Evolutionary conservation across 2,113 vertebrate species (phyloP).

Genomic region (Furnarius figulus): DNA sequence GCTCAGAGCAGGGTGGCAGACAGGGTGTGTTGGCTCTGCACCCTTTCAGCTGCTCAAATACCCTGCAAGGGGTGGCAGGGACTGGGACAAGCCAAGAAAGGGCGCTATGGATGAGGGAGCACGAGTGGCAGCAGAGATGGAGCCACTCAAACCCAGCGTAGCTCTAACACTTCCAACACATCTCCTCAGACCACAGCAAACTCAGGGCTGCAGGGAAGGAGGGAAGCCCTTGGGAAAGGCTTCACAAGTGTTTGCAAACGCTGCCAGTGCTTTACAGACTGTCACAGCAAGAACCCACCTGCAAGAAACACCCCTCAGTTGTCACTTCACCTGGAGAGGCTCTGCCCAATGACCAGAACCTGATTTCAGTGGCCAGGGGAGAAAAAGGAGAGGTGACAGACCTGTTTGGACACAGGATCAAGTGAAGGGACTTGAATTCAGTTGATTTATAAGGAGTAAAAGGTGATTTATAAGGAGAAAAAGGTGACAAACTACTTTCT

Average conservation of each 20-base stretch:
- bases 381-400: background rate
- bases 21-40: background rate
- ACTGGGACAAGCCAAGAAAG: background rate
- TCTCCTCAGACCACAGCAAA: background rate
- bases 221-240: rapidly evolving
- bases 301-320: rapidly evolving
- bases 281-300: background rate
- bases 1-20: background rate
- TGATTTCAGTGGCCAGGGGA: background rate
- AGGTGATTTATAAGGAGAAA: background rate
- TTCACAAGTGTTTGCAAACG: background rate
- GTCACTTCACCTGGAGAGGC: background rate
- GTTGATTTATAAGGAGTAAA: background rate
- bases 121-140: rapidly evolving
- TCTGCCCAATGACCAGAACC: background rate
- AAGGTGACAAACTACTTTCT: background rate
- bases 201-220: background rate
- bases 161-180: background rate
- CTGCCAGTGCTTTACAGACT: background rate
- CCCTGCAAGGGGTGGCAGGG: background rate
- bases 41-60: background rate
- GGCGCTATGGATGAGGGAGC: background rate
- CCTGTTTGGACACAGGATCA: background rate
- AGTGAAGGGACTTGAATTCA: background rate
- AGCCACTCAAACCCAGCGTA: background rate